phyloP scores from a whole-genome alignment of 2,888 invertebrate species.

The Cephus pygmeus region DNA sequence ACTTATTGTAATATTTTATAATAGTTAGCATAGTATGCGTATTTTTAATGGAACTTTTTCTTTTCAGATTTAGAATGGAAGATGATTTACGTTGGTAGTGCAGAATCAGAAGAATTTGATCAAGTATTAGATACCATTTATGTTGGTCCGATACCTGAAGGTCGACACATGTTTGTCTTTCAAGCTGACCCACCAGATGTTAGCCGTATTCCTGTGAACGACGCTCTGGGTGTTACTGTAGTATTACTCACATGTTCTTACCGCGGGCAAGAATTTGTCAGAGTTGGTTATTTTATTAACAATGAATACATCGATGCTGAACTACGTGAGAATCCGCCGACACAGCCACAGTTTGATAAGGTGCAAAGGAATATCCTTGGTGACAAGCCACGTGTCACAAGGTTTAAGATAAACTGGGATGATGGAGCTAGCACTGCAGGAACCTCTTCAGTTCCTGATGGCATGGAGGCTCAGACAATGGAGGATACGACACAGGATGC shows the following conservation, averaged over 20 bases:
- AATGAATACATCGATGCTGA: conserved; percentile 96
- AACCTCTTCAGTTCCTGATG: conserved; percentile 53
- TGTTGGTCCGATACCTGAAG: conserved; percentile 98
- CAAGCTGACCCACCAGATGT: conserved; percentile 97
- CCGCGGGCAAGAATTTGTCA: conserved; percentile 89
- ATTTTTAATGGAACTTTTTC: background rate
- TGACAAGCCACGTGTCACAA: conserved; percentile 88
- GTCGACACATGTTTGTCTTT: conserved; percentile 94
- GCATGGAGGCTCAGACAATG: conserved; percentile 54
- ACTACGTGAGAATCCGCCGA: conserved; percentile 92
- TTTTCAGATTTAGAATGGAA: conserved; percentile 97
- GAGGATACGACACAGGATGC: conserved; percentile 57
- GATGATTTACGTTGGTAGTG: conserved; percentile 99
- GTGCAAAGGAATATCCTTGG: conserved; percentile 72
- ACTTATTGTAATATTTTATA: background rate
- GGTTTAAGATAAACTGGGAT: conserved; percentile 98
- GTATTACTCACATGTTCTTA: conserved; percentile 96
- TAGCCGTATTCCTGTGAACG: conserved; percentile 92
- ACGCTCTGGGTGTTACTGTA: conserved; percentile 98
- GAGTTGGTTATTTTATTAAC: conserved; percentile 98
- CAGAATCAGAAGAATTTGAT: conserved; percentile 96
- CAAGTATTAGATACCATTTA: conserved; percentile 97
- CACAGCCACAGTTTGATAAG: conserved; percentile 93
- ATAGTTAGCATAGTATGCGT: background rate
- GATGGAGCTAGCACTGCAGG: conserved; percentile 66